Base-by-base conservation (phyloP, 2,113 vertebrate genomes). In the Diglossa brunneiventris region DNA sequence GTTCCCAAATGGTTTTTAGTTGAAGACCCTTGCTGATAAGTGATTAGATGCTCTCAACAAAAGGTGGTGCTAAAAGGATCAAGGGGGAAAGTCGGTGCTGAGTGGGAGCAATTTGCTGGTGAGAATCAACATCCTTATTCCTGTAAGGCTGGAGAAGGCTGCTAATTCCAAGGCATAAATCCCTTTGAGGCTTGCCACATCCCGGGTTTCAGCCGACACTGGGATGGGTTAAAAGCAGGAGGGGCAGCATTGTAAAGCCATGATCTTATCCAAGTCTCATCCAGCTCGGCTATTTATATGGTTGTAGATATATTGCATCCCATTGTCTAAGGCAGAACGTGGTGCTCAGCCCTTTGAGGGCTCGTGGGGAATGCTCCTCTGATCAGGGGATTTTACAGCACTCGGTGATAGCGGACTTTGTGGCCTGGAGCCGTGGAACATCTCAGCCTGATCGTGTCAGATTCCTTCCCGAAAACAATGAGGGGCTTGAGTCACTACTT, bases 81-180 rank as follows among this genome's bases (percentile, higher is more conserved):
- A 96, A 42, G 39, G 61, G 85, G 92, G 64, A 92, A 92, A 95
- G 72, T 20, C 88, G 30, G 61, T 17, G 92, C 13, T 96, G 95
- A 96, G 95, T 83, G 88, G 68, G 75, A 93, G 90, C 88, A 95
- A 96, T 93, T 83, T 75, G 73, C 68, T 41, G 59, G 21, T 88
- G 92, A 78, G 94, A 97, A 95, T 96, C 93, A 94, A 95, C 94
- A 96, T 95, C 95, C 86, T 87, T 93, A 87, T 93, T 93, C 92
- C 94, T 86, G 90, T 94, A 95, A 96, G 64, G 83, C 44, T 92
- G 88, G 61, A 78, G 87, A 83, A 88, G 49, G 56, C 79, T 81
- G 69, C 79, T 20, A 74, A 93, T 95, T 96, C 78, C 68, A 52
- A 70, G 76, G 75, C 85, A 96, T 81, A 85, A 97, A 97, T 86